Base-by-base conservation (phyloP, 35 echinoderm and acorn worm genomes). In the Acanthaster planci region DNA sequence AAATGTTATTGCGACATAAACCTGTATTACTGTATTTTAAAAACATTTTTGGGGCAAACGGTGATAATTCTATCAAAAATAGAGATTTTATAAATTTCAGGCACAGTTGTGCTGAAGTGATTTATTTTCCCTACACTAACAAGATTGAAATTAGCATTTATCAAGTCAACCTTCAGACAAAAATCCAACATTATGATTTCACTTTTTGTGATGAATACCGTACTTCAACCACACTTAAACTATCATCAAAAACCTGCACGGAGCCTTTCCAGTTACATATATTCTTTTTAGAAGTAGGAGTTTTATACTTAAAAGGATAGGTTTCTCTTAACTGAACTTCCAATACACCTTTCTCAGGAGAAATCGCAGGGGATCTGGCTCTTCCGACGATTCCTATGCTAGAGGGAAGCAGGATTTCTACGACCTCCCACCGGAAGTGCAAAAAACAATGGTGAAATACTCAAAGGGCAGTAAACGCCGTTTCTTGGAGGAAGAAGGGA, bases 391-490 rank as follows among this genome's bases (percentile, higher is more conserved):
- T 37, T 83, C 78, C 7, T 35, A 32, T 42, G 42, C 36, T 22
- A 52, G 77, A 36, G 52, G 55, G 40, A 78, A 76, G 31, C 47
- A 81, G 55, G 56, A 88, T 39, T 90, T 90, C 76, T 56, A 86
- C 34, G 34, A 91, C 75, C 36, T 91, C 38, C 34, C 37, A 15
- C 76, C 60, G 39, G 78, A 90, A 87, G 79, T 82, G 1, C 57
- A 79, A 1, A 90, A 83, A 22, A 82, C 88, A 16, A 94, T 90
- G 92, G 92, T 94, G 35, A 87, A 90, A 8, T 87, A 87, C 47
- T 39, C 60, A 9, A 90, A 90, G 54, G 92, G 92, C 0, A 77
- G 77, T 56, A 68, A 42, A 32, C 84, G 92, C 19, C 88, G 92
- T 1, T 39, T 94, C 10, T 82, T 72, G 15, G 93, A 91, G 7